These are phyloP conservation scores for Chymomyza costata DNA, from an alignment of 1,140 invertebrate species.

Conservation along the genomic window DNA sequence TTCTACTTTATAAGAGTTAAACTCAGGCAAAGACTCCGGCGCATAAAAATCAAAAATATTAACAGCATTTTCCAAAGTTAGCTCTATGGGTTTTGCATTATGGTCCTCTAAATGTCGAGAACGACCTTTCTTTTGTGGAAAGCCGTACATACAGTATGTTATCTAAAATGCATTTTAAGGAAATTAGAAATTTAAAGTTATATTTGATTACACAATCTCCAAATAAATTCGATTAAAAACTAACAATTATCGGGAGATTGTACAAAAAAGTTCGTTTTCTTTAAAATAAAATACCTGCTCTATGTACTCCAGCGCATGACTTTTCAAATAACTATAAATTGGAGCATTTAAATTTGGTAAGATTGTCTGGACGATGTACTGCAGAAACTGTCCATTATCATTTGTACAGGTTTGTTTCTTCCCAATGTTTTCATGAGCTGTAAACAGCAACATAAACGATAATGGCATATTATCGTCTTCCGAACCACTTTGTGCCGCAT, in stretches of 20 bases:
- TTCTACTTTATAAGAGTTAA: constrained; percentile 84
- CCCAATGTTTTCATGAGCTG: constrained; percentile 2
- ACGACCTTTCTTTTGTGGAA: constrained; percentile 87
- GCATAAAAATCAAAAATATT: constrained; percentile 90
- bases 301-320: constrained; percentile 1
- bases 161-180: constrained; percentile 14
- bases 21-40: constrained; percentile 87
- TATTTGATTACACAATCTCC: background rate
- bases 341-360: constrained; percentile 4
- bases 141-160: constrained; percentile 91
- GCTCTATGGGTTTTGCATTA: constrained; percentile 81
- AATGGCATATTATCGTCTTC: background rate
- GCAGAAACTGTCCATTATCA: constrained; percentile 3
- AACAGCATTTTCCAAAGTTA: constrained; percentile 87
- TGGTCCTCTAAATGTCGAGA: constrained; percentile 87
- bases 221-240: no score
- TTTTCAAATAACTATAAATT: background rate
- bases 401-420: background rate
- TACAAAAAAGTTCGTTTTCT: no score
- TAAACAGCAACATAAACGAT: constrained; percentile 4
- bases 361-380: constrained; percentile 1
- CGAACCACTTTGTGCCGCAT: background rate
- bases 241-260: no score
- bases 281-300: constrained; percentile 4
- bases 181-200: background rate